Evolutionary conservation across 2,888 invertebrate genomes (phyloP).

Genomic region (Dione vanillae): DNA sequence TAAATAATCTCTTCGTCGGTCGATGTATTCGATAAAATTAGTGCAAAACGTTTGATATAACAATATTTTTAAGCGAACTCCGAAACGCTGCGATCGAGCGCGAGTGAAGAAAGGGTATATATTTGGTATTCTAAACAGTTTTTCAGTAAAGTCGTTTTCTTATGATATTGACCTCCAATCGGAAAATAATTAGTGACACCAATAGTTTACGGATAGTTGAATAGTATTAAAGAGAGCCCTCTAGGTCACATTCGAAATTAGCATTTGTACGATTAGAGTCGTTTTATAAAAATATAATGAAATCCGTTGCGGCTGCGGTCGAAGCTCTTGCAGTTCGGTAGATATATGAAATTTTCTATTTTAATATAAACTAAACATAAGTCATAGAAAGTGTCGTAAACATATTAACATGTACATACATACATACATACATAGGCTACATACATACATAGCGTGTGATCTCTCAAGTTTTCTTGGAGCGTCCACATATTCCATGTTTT

Average conservation of each 20-base stretch:
- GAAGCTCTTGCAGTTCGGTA: slow-evolving; percentile 79
- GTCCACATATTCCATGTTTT: slow-evolving; percentile 24
- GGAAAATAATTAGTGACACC: slow-evolving; percentile 72
- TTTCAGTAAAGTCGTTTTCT: slow-evolving; percentile 60
- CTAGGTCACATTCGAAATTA: slow-evolving; percentile 73
- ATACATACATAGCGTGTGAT: slow-evolving; percentile 53
- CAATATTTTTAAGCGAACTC: slow-evolving; percentile 44
- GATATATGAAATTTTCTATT: slow-evolving; percentile 82
- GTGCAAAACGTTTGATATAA: slow-evolving; percentile 51
- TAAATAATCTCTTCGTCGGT: slow-evolving; percentile 38
- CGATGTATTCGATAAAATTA: slow-evolving; percentile 43
- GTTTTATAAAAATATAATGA: slow-evolving; percentile 70
- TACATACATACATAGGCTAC: slow-evolving; percentile 46
- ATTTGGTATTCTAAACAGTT: slow-evolving; percentile 52
- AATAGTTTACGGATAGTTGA: slow-evolving; percentile 74
- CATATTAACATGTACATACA: slow-evolving; percentile 56
- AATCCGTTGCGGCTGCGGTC: slow-evolving; percentile 51
- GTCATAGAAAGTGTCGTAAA: slow-evolving; percentile 68
- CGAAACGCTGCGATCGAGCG: slow-evolving; percentile 39
- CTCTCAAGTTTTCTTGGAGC: slow-evolving; percentile 30
- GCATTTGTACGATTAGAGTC: slow-evolving; percentile 80
- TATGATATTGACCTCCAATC: slow-evolving; percentile 63
- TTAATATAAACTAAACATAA: slow-evolving; percentile 79
- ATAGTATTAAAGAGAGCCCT: slow-evolving; percentile 70
- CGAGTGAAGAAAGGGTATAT: slow-evolving; percentile 50